phyloP scores from a whole-genome alignment of 2,888 invertebrate species.

The Ypsolopha scabrella region DNA sequence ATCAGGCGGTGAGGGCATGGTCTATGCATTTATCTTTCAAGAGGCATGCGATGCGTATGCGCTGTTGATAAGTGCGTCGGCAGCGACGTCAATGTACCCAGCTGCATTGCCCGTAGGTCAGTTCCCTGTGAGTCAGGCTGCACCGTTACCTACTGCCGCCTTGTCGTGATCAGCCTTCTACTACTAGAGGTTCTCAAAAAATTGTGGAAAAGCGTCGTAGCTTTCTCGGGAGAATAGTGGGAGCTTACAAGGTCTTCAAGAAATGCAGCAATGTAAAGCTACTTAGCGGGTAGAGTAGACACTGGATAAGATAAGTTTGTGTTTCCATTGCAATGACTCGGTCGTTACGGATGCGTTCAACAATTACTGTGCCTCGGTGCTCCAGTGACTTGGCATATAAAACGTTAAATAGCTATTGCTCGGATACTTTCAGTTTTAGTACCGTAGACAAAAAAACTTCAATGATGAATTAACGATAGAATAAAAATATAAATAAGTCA shows the following conservation, averaged over 20 bases:
- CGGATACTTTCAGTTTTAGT: constrained; percentile 54
- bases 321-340: constrained; percentile 19
- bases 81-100: constrained; percentile 63
- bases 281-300: constrained; percentile 10
- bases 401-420: constrained; percentile 43
- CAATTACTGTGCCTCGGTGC: constrained; percentile 54
- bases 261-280: background rate
- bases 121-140: constrained; percentile 65
- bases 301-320: constrained; percentile 16
- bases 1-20: constrained; percentile 41
- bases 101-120: constrained; percentile 65
- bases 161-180: background rate
- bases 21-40: constrained; percentile 58
- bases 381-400: constrained; percentile 47
- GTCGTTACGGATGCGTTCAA: constrained; percentile 31
- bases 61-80: constrained; percentile 50
- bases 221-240: background rate
- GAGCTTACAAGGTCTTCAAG: background rate
- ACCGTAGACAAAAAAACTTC: constrained; percentile 5
- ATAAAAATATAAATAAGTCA: too few relatives aligned
- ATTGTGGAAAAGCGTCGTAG: background rate
- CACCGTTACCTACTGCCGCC: constrained; percentile 53
- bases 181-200: background rate
- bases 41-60: constrained; percentile 42
- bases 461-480: background rate